These are phyloP conservation scores for Salticus scenicus DNA, from an alignment of 2,888 invertebrate genomes.

Conservation along the genomic window DNA sequence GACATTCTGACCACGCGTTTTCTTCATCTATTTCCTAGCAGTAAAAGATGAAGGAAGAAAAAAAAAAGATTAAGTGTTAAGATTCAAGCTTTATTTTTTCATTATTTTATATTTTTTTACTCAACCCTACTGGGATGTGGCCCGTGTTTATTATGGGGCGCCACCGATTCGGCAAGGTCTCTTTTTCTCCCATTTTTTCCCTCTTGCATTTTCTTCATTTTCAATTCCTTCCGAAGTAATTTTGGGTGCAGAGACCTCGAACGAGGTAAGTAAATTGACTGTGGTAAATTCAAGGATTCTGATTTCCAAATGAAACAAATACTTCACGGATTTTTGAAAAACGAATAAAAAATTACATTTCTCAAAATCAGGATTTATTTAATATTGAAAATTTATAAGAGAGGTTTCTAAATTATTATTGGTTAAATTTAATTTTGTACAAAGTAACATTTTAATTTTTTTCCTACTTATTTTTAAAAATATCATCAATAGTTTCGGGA, in stretches of 20 bases:
- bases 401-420: too few species aligned
- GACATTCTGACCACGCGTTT: constrained; percentile 59
- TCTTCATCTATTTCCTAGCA: constrained; percentile 49
- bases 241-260: background rate
- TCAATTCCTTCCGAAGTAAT: background rate
- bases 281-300: background rate
- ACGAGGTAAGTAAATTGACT: background rate
- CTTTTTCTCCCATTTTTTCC: background rate
- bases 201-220: background rate
- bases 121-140: background rate
- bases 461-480: too few species aligned
- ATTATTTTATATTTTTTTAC: constrained; percentile 42
- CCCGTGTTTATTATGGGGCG: constrained; percentile 28
- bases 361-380: too few species aligned
- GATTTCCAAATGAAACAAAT: background rate
- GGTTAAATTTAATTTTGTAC: too few species aligned
- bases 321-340: background rate
- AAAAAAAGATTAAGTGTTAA: constrained; percentile 7
- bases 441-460: too few species aligned
- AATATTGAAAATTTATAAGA: too few species aligned
- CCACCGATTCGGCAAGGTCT: constrained; percentile 14
- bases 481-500: too few species aligned
- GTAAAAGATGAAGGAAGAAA: background rate
- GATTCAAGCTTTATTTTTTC: background rate
- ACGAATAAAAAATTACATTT: too few species aligned